Base-by-base conservation (phyloP, 2,888 invertebrate species). In the Amorpha juglandis region DNA sequence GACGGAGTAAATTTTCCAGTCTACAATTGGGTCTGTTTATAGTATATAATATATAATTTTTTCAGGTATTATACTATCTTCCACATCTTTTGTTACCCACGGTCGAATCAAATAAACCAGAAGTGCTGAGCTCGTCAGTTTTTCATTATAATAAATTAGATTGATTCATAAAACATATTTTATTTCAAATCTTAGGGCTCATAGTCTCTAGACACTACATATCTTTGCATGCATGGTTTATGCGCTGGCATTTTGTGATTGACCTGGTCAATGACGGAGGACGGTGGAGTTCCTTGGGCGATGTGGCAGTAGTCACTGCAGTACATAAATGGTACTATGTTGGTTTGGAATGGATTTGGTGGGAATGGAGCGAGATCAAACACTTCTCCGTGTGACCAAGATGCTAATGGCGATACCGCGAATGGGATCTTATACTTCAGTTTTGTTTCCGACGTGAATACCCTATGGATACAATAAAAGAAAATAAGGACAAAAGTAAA, bases 291-390 rank as follows among this genome's bases (percentile, higher is more conserved):
- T 19, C 92, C 92, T 70, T 88, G 88, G 0, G 87, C 79, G 11
- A 91, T 83, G 63, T 92, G 92, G 64, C 92, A 92, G 53, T 92
- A 92, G 69, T 93, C 93, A 65, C 89, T 90, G 73, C 93, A 92
- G 76, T 93, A 93, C 92, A 92, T 93, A 71, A 91, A 91, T 0
- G 93, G 93, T 0, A 92, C 89, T 0, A 89, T 87, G 74, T 89
- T 90, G 0, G 92, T 91, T 76, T 92, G 93, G 74, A 78, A 92
- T 0, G 92, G 91, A 69, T 91, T 92, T 0, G 93, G 92, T 0
- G 87, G 86, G 76, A 82, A 90, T 0, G 91, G 91, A 0, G 91
- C 84, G 63, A 90, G 70, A 68, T 90, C 86, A 68, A 89, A 91
- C 1, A 68, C 63, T 70, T 91, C 92, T 0, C 89, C 91, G 63